Percentiles rank a stretch among this genome's conserved stretches.
Conservation (phyloP, 1,140 invertebrate species). For the Zaprionus davidi region DNA sequence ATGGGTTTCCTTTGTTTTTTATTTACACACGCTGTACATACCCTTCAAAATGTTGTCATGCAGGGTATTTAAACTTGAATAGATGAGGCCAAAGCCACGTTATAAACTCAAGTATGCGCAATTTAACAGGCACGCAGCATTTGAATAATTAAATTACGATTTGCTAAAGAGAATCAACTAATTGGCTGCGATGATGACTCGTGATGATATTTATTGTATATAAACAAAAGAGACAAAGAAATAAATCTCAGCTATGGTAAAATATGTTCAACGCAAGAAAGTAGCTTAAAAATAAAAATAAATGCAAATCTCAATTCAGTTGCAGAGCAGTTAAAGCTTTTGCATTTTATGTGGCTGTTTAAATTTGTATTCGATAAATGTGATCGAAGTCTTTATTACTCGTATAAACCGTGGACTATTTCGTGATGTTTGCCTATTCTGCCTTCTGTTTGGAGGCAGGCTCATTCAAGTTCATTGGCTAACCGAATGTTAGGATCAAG, state of each 20-base stretch:
- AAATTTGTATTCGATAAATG: constrained; percentile 3
- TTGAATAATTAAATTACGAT: constrained; percentile 26
- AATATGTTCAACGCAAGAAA: neutral
- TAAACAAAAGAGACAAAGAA: neutral
- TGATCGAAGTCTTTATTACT: neutral
- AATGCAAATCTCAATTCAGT: neutral
- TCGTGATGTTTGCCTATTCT: neutral
- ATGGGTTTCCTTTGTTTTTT: too few species aligned
- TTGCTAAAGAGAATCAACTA: neutral
- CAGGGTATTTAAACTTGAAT: neutral
- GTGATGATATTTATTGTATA: neutral
- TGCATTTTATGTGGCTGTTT: neutral
- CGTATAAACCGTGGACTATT: constrained; percentile 4
- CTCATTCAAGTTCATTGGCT: constrained; percentile 33
- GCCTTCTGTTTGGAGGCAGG: constrained; percentile 9
- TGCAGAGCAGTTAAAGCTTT: neutral
- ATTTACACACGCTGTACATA: too few species aligned
- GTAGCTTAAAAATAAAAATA: neutral
- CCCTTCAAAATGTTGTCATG: too few species aligned
- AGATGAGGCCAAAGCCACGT: constrained; percentile 6
- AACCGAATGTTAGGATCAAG: constrained; percentile 5
- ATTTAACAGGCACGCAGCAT: constrained; percentile 17
- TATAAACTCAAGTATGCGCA: constrained; percentile 15
- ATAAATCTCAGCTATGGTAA: neutral
- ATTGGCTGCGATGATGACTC: neutral